Evolutionary conservation across 2,113 vertebrate species (phyloP), one percentile per base, ranked within the genome.

Genomic region (Greenwoodochromis staneri): DNA sequence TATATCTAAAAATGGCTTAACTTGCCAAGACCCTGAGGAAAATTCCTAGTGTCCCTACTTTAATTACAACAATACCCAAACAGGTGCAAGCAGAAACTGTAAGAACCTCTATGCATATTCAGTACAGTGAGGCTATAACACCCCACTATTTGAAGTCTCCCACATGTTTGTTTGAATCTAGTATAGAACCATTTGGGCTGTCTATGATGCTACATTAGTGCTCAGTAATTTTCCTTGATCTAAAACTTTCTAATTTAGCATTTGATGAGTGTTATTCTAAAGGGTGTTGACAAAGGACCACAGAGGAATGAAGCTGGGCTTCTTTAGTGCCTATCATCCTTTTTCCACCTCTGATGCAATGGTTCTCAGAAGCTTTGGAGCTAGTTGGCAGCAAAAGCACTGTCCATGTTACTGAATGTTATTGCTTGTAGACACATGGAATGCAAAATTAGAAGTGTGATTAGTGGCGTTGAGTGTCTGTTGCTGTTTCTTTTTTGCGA

Each of bases 11-110:
- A 91, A 81, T 80, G 36, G 69, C 88, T 86, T 53, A 84, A 89
- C 71, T 91, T 92, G 87, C 93, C 91, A 93, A 92, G 85, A 92
- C 89, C 86, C 85, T 83, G 49, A 91, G 87, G 87, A 88, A 94
- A 92, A 92, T 88, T 89, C 87, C 86, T 85, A 92, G 17, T 78
- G 73, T 87, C 88, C 92, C 90, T 21, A 66, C 84, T 93, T 91
- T 93, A 94, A 94, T 94, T 95, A 93, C 82, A 94, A 91, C 90
- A 94, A 91, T 90, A 93, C 83, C 87, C 80, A 89, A 91, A 92
- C 93, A 93, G 89, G 87, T 95, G 92, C 87, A 82, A 80, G 87
- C 71, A 16, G 55, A 66, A 87, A 90, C 40, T 84, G 49, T 85
- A 78, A 53, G 38, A 85, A 69, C 57, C 47, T 88, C 29, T 83